Evolutionary conservation across 1,140 invertebrate genomes (phyloP).

Genomic region (Bilobella aurantiaca): DNA sequence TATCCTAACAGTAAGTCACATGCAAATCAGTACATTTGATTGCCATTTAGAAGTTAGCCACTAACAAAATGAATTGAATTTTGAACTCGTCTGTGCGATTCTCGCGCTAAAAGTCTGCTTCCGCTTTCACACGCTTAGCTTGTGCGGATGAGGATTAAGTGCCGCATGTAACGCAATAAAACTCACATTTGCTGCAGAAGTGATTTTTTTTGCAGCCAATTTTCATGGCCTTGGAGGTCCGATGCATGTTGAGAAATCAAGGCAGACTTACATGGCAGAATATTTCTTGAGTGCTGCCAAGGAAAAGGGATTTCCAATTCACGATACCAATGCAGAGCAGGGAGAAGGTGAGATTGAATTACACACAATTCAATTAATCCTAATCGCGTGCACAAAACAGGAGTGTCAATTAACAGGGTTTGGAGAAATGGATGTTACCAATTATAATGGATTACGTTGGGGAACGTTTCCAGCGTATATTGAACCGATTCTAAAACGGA

Average conservation of each 20-base stretch:
- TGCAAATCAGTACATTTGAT: not conserved
- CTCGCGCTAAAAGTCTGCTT: not conserved
- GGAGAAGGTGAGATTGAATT: not conserved
- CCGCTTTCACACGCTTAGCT: no score
- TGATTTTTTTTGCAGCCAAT: not conserved
- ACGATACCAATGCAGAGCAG: constrained; percentile 60
- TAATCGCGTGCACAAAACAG: not conserved
- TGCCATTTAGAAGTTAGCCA: not conserved
- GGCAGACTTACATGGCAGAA: constrained; percentile 8
- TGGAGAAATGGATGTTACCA: constrained; percentile 21
- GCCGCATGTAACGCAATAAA: no score
- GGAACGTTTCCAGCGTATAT: constrained; percentile 21
- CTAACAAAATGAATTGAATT: not conserved
- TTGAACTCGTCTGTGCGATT: not conserved
- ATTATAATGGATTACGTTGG: constrained; percentile 16
- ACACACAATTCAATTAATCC: not conserved
- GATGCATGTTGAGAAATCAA: constrained; percentile 16
- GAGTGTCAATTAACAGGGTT: constrained; percentile 11
- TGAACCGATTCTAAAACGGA: constrained; percentile 17
- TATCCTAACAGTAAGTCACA: constrained; percentile 4
- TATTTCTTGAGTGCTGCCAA: constrained; percentile 49
- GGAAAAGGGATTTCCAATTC: constrained; percentile 57
- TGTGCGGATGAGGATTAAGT: no score
- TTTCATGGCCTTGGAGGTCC: constrained; percentile 35
- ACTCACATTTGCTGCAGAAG: no score